Evolutionary conservation across 1,140 invertebrate genomes (phyloP).

Genomic region (Acromyrmex heyeri): DNA sequence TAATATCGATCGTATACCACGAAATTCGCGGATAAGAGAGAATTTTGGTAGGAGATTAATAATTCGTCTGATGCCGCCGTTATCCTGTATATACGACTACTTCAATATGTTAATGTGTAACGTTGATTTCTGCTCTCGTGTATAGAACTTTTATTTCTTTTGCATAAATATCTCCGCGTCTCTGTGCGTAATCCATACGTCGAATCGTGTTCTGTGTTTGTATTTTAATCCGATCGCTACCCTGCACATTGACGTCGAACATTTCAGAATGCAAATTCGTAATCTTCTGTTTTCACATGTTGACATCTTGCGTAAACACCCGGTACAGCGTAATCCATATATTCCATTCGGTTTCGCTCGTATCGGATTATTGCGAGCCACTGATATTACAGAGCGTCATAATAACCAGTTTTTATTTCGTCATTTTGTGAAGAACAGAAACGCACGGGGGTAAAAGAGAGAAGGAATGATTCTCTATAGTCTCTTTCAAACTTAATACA

Average conservation of each 20-base stretch:
- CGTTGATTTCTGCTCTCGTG: slow-evolving; percentile 13
- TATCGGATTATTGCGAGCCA: slow-evolving; percentile 36
- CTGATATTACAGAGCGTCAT: background rate
- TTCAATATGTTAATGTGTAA: slow-evolving; percentile 38
- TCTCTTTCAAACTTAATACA: background rate
- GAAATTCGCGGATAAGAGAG: background rate
- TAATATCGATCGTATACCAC: slow-evolving; percentile 5
- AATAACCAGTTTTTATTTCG: slow-evolving; percentile 16
- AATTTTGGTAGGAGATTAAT: slow-evolving; percentile 31
- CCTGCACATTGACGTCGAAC: background rate
- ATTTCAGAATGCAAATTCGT: slow-evolving; percentile 54
- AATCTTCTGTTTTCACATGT: slow-evolving; percentile 49
- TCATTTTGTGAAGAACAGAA: background rate
- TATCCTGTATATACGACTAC: background rate
- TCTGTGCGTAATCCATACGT: slow-evolving; percentile 32
- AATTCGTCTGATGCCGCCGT: background rate
- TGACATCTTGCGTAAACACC: slow-evolving; percentile 38
- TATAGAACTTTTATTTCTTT: background rate
- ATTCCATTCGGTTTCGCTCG: slow-evolving; percentile 23
- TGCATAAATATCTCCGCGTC: background rate
- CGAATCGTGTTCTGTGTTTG: slow-evolving; percentile 20
- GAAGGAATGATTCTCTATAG: background rate
- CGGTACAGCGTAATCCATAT: slow-evolving; percentile 15
- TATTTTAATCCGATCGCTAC: slow-evolving; percentile 44
- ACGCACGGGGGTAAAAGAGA: background rate